These are phyloP conservation scores for Sabellastarte sp. DNA, from an alignment of 2,888 invertebrate species.

Conservation along the genomic window DNA sequence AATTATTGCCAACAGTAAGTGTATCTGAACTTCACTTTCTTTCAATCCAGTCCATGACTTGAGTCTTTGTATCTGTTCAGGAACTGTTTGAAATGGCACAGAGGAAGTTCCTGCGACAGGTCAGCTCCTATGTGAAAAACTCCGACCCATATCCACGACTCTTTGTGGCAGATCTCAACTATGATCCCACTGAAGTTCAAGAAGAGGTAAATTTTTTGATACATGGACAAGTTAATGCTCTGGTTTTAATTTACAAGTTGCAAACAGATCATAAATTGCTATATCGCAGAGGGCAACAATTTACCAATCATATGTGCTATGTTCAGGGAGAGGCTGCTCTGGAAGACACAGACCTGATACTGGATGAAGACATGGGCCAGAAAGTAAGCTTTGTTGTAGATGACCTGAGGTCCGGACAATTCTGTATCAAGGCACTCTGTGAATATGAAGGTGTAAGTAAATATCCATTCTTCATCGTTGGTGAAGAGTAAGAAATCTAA, in stretches of 20 bases:
- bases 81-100: slow-evolving; percentile 54
- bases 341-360: slow-evolving; percentile 5
- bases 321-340: slow-evolving; percentile 4
- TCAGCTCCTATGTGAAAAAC: slow-evolving; percentile 41
- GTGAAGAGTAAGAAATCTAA: too few relatives aligned
- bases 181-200: slow-evolving; percentile 7
- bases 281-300: too few relatives aligned
- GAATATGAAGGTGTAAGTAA: slow-evolving; percentile 53
- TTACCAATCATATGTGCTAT: too few relatives aligned
- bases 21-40: too few relatives aligned
- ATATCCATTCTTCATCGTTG: too few relatives aligned
- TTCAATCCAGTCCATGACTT: too few relatives aligned
- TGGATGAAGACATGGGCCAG: slow-evolving; percentile 1
- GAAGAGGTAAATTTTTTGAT: too few relatives aligned
- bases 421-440: slow-evolving; percentile 48
- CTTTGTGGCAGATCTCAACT: slow-evolving; percentile 47
- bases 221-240: background rate
- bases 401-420: slow-evolving; percentile 23
- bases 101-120: slow-evolving; percentile 51
- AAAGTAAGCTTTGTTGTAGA: slow-evolving; percentile 8
- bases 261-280: too few relatives aligned
- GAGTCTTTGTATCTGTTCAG: too few relatives aligned
- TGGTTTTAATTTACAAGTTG: background rate
- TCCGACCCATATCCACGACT: slow-evolving; percentile 44
- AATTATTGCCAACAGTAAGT: too few relatives aligned